phyloP scores from a whole-genome alignment of 2,797 vertebrate genomes.

The Poeciliopsis paucimaculata region DNA sequence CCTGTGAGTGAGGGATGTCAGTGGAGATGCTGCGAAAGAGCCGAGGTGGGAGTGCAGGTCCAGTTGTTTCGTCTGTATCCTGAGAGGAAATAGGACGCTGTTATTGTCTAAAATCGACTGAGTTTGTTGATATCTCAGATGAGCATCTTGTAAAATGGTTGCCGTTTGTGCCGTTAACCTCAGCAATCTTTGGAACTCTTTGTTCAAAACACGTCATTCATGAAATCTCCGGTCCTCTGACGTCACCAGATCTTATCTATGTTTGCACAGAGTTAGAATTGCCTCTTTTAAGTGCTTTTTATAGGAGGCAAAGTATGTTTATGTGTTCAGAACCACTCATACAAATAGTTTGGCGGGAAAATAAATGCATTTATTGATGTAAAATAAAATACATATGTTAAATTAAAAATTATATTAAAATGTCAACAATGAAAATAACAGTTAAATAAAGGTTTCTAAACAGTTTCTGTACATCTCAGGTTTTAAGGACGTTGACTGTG shows the following conservation, averaged over 20 bases:
- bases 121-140: not conserved
- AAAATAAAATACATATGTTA: not conserved
- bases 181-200: not conserved
- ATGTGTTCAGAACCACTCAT: not conserved
- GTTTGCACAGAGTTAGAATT: not conserved
- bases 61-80: not conserved
- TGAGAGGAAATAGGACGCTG: not conserved
- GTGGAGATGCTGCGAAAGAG: not conserved
- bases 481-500: not conserved
- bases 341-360: not conserved
- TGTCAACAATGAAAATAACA: not conserved
- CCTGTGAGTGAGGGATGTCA: not conserved
- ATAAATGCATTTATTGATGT: not conserved
- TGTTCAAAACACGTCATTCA: not conserved
- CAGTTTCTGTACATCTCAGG: not conserved
- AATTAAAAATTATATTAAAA: not conserved
- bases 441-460: not conserved
- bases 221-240: not conserved
- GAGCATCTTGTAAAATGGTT: not conserved
- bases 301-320: not conserved
- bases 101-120: not conserved
- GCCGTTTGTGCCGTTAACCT: not conserved
- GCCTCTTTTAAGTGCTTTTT: not conserved
- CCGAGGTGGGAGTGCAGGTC: slow-evolving; percentile 3
- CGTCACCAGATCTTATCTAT: not conserved